Base-by-base conservation (phyloP, 1,140 invertebrate species). In the Lepidostoma basale region DNA sequence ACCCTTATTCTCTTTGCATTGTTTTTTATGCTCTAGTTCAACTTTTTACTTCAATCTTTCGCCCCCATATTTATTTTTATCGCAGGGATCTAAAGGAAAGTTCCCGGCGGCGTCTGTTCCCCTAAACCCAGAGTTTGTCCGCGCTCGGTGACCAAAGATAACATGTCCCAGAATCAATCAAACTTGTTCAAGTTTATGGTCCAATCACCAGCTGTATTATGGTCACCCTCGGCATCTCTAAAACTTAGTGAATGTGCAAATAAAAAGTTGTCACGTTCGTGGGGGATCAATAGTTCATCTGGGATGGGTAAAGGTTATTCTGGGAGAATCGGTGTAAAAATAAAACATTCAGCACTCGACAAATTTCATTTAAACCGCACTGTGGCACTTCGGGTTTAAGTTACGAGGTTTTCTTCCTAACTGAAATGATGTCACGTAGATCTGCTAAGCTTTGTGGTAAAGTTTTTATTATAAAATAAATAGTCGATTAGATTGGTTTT, bases 201-300 rank as follows among this genome's bases (percentile, higher is more conserved):
- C 52, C 69, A 71, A 71, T 71, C 69, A 71, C 58, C 54, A 60
- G 40, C 23, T 18, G 42, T 54, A 66, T 59, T 66, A 66, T 60
- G n/a, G 54, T 23, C 23, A 26, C 26, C 68, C 54, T 36, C 54
- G 14, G 36, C 33, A 62, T 20, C 58, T 42, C 58, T 62, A 68
- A 68, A 64, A 66, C 68, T 60, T 64, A 52, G 25, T 54, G 44
- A 45, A 67, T 58, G 64, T 63, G 18, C 69, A 71, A 71, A 67
- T 71, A 71, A 71, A 71, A 70, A 62, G 56, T 63, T 49, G 69
- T 71, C 69, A 71, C 69, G 69, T 71, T 20, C 16, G 28, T 23
- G 26, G 42, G 10, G 36, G 30, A 20, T 44, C 39, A 52, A 60
- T 45, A 40, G 40, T n/a, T 3, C n/a, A 42, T 14, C 20, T 42